A percentile compares a stretch with the other conserved stretches of the same genome.
Evolutionary conservation across 2,113 vertebrate species (phyloP).

Genomic region (Malurus melanocephalus): DNA sequence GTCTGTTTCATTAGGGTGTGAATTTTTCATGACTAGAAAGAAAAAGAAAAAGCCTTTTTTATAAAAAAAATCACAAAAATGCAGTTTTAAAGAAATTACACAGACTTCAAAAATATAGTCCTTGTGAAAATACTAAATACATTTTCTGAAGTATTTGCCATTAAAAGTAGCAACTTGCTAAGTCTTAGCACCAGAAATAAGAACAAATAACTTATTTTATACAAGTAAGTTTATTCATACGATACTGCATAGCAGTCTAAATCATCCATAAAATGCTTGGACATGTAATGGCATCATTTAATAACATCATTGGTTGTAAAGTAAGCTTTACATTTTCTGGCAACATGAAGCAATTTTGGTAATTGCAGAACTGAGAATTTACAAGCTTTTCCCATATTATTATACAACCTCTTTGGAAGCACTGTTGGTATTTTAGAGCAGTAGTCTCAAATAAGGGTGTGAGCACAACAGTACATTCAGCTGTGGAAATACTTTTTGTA

Average conservation of each 20-base stretch:
- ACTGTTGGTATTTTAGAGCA: background rate
- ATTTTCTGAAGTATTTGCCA: background rate
- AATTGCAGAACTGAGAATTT: background rate
- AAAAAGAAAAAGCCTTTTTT: background rate
- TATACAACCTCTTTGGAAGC: background rate
- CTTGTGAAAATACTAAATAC: background rate
- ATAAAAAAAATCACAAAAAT: background rate
- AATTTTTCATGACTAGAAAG: conserved; percentile 72
- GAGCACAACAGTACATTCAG: background rate
- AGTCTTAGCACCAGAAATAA: background rate
- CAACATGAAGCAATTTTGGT: background rate
- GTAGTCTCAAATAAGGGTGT: background rate
- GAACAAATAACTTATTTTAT: background rate
- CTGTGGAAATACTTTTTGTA: background rate
- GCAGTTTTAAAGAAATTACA: background rate
- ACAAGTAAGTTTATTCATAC: background rate
- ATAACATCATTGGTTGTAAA: background rate
- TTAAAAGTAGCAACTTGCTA: background rate
- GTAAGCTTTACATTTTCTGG: background rate
- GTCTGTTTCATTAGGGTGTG: conserved; percentile 62
- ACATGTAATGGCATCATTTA: background rate
- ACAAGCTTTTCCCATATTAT: background rate
- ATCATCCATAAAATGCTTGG: background rate
- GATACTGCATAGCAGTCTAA: background rate
- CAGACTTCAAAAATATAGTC: background rate